Evolutionary conservation across 1,140 invertebrate species (phyloP), one percentile per base, ranked within the genome.

Genomic region (Arion vulgaris): DNA sequence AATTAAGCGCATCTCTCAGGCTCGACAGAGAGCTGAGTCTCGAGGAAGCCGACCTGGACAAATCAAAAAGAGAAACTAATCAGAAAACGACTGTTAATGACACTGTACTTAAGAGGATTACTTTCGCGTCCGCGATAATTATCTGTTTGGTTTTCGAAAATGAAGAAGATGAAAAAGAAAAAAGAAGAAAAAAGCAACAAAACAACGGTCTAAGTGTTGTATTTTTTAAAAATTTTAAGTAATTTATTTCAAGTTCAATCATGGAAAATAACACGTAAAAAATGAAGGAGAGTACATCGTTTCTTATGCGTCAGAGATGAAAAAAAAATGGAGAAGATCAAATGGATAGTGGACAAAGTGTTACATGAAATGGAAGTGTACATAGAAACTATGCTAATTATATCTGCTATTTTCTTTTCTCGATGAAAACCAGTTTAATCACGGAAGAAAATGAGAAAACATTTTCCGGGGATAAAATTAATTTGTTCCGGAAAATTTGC

Each of bases 401-500:
- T 57, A 57, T n/a, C 4, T 2, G 53, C 53, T 15, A 15, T 57
- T 57, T 57, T 23, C 19, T 5, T 57, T 23, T 4, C 19, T 57
- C 7, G 5, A 5, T 9, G 23, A 57, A 57, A n/a, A n/a, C n/a
- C n/a, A n/a, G n/a, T n/a, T n/a, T 7, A 45, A 45, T 15, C 5
- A 45, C 41, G 15, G 15, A 45, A 45, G 7, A 57, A 57, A 57
- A 11, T 1, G 17, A 13, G 28, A 17, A 66, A 66, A 13, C n/a
- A 66, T 32, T 32, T 66, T 66, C 62, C 11, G 28, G n/a, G 62
- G 28, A 66, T 66, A 66, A 66, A 66, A 66, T 66, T 66, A 66
- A 66, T 66, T 66, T 66, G 62, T 66, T 66, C 62, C 62, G 62
- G 62, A 66, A 66, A 66, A 66, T 66, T 66, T 66, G 62, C 62